Conservation (phyloP, 2,113 vertebrate genomes). For the Salvelinus namaycush region DNA sequence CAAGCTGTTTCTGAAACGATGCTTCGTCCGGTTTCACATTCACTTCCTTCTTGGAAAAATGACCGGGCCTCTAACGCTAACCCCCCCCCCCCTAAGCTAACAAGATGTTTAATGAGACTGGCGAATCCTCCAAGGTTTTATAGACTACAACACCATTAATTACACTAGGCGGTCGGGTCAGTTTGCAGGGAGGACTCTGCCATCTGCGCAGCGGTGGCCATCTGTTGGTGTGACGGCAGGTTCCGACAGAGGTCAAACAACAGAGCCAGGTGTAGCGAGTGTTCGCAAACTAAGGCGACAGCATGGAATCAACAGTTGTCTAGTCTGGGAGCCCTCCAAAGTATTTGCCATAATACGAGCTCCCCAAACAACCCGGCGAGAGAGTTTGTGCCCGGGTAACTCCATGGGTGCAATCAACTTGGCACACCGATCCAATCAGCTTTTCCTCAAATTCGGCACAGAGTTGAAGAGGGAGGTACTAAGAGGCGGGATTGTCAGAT, state of each 20-base stretch:
- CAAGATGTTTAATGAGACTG: not conserved
- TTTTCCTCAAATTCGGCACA: constrained; percentile 23
- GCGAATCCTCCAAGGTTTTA: not conserved
- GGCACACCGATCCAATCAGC: constrained; percentile 48
- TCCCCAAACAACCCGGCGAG: no score
- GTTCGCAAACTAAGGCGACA: not conserved
- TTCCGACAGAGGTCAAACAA: not conserved
- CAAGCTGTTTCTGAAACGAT: not conserved
- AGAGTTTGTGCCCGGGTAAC: no score
- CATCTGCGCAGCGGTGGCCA: constrained; percentile 31
- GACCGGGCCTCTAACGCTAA: not conserved
- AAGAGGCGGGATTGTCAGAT: constrained; percentile 45
- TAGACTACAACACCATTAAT: constrained; percentile 14
- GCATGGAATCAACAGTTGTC: not conserved
- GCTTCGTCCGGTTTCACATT: not conserved
- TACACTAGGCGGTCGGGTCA: not conserved
- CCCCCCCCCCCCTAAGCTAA: not conserved
- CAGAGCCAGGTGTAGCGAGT: not conserved
- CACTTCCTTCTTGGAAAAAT: not conserved
- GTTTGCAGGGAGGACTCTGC: not conserved
- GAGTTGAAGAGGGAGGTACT: constrained; percentile 14
- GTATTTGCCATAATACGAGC: no score
- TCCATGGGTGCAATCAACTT: constrained; percentile 12
- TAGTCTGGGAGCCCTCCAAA: no score
- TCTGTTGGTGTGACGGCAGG: constrained; percentile 16